phyloP scores from a whole-genome alignment of 2,888 invertebrate genomes.

The Eutolmus rufibarbis region DNA sequence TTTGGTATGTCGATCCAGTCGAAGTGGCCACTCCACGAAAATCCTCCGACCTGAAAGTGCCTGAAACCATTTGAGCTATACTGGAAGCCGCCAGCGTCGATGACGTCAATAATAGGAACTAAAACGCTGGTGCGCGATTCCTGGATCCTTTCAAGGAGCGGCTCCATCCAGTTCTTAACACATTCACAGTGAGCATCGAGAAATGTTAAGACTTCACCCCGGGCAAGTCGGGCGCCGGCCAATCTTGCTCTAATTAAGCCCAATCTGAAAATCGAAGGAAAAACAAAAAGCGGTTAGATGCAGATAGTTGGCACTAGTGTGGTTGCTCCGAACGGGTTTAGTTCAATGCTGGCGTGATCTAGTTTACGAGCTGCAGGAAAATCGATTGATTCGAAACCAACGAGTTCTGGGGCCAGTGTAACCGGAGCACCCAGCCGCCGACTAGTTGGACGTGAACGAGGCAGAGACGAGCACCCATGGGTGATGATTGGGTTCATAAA shows the following conservation, averaged over 20 bases:
- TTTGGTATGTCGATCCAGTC: constrained; percentile 76
- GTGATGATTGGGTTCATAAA: constrained; percentile 3
- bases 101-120: constrained; percentile 95
- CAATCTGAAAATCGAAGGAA: constrained; percentile 64
- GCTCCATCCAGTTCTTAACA: constrained; percentile 84
- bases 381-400: not conserved
- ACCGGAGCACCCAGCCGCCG: not conserved
- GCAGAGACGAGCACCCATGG: not conserved
- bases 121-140: constrained; percentile 80
- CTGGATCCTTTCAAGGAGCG: constrained; percentile 84
- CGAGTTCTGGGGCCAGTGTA: not conserved
- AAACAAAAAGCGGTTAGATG: not conserved
- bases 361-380: constrained; percentile 2
- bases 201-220: constrained; percentile 83
- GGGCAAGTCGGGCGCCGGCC: constrained; percentile 83
- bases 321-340: not conserved
- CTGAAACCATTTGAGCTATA: constrained; percentile 63
- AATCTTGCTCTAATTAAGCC: constrained; percentile 91
- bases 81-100: constrained; percentile 70
- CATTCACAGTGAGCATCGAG: constrained; percentile 93
- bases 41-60: constrained; percentile 62
- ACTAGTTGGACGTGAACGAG: not conserved
- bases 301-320: not conserved
- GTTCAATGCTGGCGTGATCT: not conserved
- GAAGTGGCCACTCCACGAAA: constrained; percentile 88